phyloP scores from a whole-genome alignment of 2,797 vertebrate genomes.

The Emys orbicularis region DNA sequence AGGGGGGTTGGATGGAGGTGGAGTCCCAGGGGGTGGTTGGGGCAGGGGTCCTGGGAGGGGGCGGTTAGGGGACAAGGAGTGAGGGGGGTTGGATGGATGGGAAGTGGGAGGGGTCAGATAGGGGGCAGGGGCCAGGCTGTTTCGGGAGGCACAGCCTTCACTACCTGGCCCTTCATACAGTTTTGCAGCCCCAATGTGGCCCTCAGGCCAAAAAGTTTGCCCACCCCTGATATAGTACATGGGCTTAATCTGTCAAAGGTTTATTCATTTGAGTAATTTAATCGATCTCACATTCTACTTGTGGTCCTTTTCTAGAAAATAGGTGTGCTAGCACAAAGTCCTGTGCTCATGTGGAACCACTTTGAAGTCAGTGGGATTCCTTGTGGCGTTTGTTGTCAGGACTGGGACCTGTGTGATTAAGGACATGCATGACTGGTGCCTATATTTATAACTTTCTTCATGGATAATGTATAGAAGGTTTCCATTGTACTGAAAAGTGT shows the following conservation, averaged over 20 bases:
- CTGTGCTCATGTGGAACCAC: not conserved
- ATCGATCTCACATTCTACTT: not conserved
- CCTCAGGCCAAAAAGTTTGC: too few relatives aligned
- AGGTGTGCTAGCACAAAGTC: not conserved
- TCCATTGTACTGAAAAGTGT: not conserved
- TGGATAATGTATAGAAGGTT: not conserved
- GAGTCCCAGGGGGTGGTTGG: too few relatives aligned
- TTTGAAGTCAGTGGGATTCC: not conserved
- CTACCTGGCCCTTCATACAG: too few relatives aligned
- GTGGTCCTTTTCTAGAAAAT: not conserved
- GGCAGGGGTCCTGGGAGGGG: too few relatives aligned
- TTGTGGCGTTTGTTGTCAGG: not conserved
- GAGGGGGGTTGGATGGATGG: too few relatives aligned
- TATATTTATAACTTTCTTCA: not conserved
- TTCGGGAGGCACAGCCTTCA: too few relatives aligned
- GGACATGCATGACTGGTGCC: not conserved
- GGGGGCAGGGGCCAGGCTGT: too few relatives aligned
- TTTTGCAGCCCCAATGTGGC: too few relatives aligned
- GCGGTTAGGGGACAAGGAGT: too few relatives aligned
- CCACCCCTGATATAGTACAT: not conserved
- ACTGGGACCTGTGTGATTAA: not conserved
- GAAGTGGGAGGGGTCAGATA: too few relatives aligned
- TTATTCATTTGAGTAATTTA: not conserved
- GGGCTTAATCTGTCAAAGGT: not conserved
- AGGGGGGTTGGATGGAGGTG: too few relatives aligned